Evolutionary conservation across 2,113 vertebrate genomes (phyloP), one percentile per base, ranked within the genome.

Genomic region (Axis porcinus): DNA sequence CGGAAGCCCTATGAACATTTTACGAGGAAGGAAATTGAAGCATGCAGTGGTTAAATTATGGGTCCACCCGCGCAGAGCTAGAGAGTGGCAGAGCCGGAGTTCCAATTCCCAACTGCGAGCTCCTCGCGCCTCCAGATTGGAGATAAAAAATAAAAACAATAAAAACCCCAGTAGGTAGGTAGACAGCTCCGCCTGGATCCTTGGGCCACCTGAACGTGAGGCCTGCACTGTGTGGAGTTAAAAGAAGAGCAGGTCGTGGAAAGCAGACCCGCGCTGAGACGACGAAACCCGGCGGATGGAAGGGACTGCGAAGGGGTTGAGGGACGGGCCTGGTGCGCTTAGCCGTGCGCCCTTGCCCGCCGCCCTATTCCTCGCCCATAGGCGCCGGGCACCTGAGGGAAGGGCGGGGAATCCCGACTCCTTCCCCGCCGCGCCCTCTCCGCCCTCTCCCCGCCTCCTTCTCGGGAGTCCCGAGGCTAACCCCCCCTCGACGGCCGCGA

Each of bases 371-470:
- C 54, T 58, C 3, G 16, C 43, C 52, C 79, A 23, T 0, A 33
- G 74, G 94, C 88, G 2, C 76, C 17, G 19, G 67, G 83, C 90
- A 97, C 96, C 95, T 88, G 96, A 21, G 93, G 90, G 87, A 47
- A 91, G 96, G 96, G 93, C 91, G 86, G 96, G 82, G 89, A 95
- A 70, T 91, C 79, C 9, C 70, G 7, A 28, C n/a, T 85, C 74
- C 62, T 82, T 89, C 36, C 74, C 89, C 27, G 89, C 89, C 67
- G 82, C 95, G 82, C 96, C 96, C 83, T 94, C 70, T 64, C 88
- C 64, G 57, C 78, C 78, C 60, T 95, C 94, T 96, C 67, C 62
- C 93, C 81, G 93, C 96, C 95, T 97, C 95, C 83, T 92, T 82
- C 89, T 84, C 57, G 19, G 81, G 86, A 16, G 50, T 84, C 50